phyloP scores from a whole-genome alignment of 1,140 invertebrate genomes.

The Drosophila equinoxialis region DNA sequence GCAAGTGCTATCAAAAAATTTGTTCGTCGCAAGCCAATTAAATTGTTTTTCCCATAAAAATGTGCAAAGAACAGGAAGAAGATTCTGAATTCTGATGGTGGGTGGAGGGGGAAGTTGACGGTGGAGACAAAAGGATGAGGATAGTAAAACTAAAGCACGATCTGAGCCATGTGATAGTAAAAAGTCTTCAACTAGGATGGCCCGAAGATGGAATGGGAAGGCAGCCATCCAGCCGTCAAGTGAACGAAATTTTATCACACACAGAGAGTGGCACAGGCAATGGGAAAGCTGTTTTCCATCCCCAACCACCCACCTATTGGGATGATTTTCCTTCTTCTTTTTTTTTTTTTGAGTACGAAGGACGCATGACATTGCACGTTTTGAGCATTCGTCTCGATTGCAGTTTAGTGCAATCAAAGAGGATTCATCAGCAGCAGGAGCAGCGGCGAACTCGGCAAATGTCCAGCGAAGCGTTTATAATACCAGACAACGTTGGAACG shows the following conservation, averaged over 20 bases:
- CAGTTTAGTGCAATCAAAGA: slow-evolving; percentile 81
- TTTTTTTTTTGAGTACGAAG: slow-evolving; percentile 1
- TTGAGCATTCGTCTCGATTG: slow-evolving; percentile 80
- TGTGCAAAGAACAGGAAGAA: slow-evolving; percentile 45
- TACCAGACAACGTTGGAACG: slow-evolving; percentile 54
- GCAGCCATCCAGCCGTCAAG: slow-evolving; percentile 38
- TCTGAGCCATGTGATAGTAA: slow-evolving; percentile 60
- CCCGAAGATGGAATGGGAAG: neutral
- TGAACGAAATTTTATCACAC: slow-evolving; percentile 74
- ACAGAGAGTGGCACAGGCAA: slow-evolving; percentile 21
- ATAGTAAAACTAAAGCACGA: slow-evolving; percentile 60
- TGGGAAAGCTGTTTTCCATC: neutral
- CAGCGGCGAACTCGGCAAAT: slow-evolving; percentile 41
- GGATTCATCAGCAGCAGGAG: slow-evolving; percentile 65
- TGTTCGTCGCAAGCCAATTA: slow-evolving; percentile 67
- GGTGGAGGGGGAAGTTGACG: neutral
- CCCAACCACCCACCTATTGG: neutral
- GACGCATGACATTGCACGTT: slow-evolving; percentile 72
- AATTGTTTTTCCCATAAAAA: slow-evolving; percentile 77
- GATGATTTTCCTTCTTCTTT: neutral
- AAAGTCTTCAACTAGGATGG: slow-evolving; percentile 29
- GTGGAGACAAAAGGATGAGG: slow-evolving; percentile 8
- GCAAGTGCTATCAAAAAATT: slow-evolving; percentile 20
- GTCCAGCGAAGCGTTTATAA: slow-evolving; percentile 81
- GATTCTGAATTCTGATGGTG: neutral